Base-by-base conservation (phyloP, 2,113 vertebrate genomes). In the Gymnocephalus cernua region DNA sequence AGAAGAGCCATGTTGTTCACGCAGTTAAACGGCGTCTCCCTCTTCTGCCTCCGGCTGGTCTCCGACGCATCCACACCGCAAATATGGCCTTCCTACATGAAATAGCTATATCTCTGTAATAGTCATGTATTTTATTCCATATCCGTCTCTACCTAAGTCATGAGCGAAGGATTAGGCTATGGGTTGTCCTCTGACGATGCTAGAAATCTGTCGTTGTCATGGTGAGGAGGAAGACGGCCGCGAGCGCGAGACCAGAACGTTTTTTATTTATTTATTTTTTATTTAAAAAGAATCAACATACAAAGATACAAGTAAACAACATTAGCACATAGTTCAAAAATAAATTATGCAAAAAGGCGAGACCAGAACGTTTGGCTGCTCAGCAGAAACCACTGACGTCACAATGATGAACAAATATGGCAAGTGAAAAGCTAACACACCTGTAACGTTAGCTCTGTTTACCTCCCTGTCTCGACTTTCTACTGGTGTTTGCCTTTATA, bases 1-100 rank as follows among this genome's bases (percentile, higher is more conserved):
- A 79, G 59, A 56, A 68, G 82, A 76, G 86, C 87, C 92, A 90
- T 91, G 85, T 90, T 94, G 86, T 84, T 93, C 79, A 70, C 65
- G 80, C 68, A 68, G 69, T 58, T 25, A 45, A 27, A 63, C 75
- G 58, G 80, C 74, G 75, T 65, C 79, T 84, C 72, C 68, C 74
- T 66, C 68, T 50, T 58, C 85, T 56, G 66, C 76, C 85, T 84
- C 73, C 79, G 29, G 79, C 66, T 3, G 71, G 23, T 69, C 61
- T 75, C 72, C 77, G 41, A 21, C 44, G 21, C 81, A 80, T 57
- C 59, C 74, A 10, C 70, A 1, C 41, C 16, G 38, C 53, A 6
- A 35, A 25, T 4, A 21, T 1, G 15, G 3, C 25, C 35, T 11
- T 16, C 23, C 70, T 66, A 56, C 71, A 59, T 74, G 0, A 27